phyloP scores from a whole-genome alignment of 1,140 invertebrate species.

The Hylyphantes graminicola region DNA sequence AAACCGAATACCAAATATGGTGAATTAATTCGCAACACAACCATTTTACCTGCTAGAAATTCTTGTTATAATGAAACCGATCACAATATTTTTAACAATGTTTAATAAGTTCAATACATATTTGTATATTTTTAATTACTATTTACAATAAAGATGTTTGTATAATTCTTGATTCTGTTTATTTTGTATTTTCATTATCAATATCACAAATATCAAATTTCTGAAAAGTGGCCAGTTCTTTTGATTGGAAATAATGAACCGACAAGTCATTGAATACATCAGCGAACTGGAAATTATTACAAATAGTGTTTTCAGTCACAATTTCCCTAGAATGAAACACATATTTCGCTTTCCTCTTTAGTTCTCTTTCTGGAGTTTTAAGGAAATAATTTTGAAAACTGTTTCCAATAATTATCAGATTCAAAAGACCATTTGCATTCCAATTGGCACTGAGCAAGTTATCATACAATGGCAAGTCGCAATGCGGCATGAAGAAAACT shows the following conservation, averaged over 20 bases:
- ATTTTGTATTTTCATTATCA: too few species aligned
- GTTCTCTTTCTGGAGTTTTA: background rate
- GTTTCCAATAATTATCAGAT: slow-evolving; percentile 32
- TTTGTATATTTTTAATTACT: too few species aligned
- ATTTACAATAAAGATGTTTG: too few species aligned
- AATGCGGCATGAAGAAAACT: slow-evolving; percentile 34
- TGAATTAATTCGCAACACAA: too few species aligned
- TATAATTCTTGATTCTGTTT: too few species aligned
- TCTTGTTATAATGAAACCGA: too few species aligned
- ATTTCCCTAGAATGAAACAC: slow-evolving; percentile 4
- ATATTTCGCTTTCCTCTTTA: background rate
- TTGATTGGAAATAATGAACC: slow-evolving; percentile 7
- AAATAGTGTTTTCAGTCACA: background rate
- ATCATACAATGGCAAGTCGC: slow-evolving; percentile 16
- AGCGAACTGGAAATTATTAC: background rate
- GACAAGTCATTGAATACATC: slow-evolving; percentile 18
- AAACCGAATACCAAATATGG: too few species aligned
- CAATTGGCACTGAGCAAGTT: slow-evolving; percentile 19
- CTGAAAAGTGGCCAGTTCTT: background rate
- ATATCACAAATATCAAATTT: too few species aligned
- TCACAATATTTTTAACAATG: too few species aligned
- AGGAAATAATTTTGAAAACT: slow-evolving; percentile 6
- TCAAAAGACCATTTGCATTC: background rate
- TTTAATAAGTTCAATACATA: too few species aligned
- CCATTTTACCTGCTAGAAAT: too few species aligned